These are phyloP conservation scores for Netelia fuscicornis DNA, from an alignment of 2,888 invertebrate genomes.

Conservation along the genomic window DNA sequence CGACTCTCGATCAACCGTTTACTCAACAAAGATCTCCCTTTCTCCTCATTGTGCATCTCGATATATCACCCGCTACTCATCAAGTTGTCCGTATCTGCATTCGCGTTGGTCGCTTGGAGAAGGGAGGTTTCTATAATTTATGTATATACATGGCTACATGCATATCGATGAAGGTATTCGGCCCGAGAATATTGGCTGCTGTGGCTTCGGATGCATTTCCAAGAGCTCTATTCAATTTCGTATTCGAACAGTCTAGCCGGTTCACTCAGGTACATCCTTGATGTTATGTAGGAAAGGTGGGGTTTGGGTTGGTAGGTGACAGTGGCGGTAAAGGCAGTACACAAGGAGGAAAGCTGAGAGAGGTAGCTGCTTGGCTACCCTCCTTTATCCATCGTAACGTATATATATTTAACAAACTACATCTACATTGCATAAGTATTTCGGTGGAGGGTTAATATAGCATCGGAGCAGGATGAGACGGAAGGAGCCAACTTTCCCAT, in stretches of 20 bases:
- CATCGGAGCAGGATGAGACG: too few relatives aligned
- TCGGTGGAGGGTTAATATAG: too few relatives aligned
- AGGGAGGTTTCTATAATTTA: background rate
- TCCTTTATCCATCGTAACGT: conserved; percentile 6
- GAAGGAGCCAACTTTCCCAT: conserved; percentile 27
- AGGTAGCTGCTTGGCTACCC: conserved; percentile 41
- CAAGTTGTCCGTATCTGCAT: conserved; percentile 38
- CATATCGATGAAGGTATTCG: conserved; percentile 55
- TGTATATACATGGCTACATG: conserved; percentile 20
- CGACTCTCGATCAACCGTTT: background rate
- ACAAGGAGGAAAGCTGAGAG: conserved; percentile 33
- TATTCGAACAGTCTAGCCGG: conserved; percentile 20
- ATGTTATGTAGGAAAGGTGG: background rate
- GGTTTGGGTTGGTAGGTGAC: too few relatives aligned
- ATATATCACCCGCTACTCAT: conserved; percentile 36
- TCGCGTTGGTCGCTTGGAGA: conserved; percentile 18
- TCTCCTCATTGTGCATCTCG: conserved; percentile 34
- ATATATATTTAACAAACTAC: conserved; percentile 8
- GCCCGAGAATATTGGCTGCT: conserved; percentile 16
- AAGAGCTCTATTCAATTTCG: background rate
- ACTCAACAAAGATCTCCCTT: conserved; percentile 7
- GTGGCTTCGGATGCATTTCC: conserved; percentile 37
- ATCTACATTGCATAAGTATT: conserved; percentile 31
- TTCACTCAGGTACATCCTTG: conserved; percentile 17
- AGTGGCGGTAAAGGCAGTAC: background rate